Evolutionary conservation across 92 coral and sea anemone species (phyloP), one percentile per base, ranked within the genome.

Genomic region (Phenganax stokvisi): DNA sequence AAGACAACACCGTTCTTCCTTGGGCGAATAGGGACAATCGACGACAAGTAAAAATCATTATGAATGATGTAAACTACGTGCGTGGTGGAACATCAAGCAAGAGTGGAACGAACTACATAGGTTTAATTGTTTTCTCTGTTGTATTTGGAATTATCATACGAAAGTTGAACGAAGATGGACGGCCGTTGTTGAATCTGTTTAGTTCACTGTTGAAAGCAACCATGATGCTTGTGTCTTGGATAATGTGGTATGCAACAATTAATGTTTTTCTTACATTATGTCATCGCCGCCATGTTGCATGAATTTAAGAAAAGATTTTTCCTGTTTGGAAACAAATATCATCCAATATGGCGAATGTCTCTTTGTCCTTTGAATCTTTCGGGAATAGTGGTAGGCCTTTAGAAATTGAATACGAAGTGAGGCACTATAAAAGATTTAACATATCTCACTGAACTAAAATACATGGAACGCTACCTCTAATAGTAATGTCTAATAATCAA

Each of bases 41-140:
- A 2, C 47, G 47, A 47, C 12, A 15, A 37, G 28, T 51, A 3
- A 54, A 29, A 12, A 29, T 73, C 57, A 73, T 73, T 73, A 44
- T 59, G 54, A 73, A 73, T 54, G 59, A 28, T 51, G 29, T 73
- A 5, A 11, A 30, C n/a, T 73, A 73, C 25, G 54, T 30, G 9
- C 54, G 54, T 20, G 77, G 57, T 29, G 77, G 77, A 20, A 73
- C 77, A 6, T 20, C 25, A 51, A 73, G 47, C 57, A 73, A 54
- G 54, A 73, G 7, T 54, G 77, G 80, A 3, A 75, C 80, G 15
- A 75, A 75, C 12, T 15, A 54, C 25, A 75, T 75, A 0, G 80
- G 80, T 55, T 27, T 75, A 25, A 75, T 75, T 30, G 66, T 56
- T 63, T 56, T 75, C 31, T 75, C 80, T 20, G 27, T 75, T 20